Evolutionary conservation across 2,888 invertebrate species (phyloP).

Genomic region (Trachelus tabidus): DNA sequence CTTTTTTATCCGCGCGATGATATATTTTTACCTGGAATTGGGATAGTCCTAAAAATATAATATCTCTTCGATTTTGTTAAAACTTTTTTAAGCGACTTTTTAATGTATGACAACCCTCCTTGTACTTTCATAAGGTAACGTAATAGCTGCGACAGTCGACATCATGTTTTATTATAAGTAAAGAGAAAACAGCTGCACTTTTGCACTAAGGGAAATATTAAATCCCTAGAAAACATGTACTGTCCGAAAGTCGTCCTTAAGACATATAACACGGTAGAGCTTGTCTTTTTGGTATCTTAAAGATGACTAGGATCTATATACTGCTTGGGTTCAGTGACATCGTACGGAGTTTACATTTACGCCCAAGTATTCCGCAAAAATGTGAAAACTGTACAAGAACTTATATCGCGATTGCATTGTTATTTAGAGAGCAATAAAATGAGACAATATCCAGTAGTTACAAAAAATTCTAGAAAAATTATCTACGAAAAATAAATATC

Average conservation of each 20-base stretch:
- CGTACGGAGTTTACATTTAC: not conserved
- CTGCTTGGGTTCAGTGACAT: not conserved
- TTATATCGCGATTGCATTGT: not conserved
- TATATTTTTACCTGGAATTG: not conserved
- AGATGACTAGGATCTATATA: not conserved
- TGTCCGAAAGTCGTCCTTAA: not conserved
- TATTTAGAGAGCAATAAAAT: constrained; percentile 13
- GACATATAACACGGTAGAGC: not conserved
- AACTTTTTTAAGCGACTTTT: not conserved
- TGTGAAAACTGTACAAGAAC: not conserved
- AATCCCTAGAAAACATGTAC: not conserved
- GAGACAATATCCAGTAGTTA: constrained; percentile 3
- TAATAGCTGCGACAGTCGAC: not conserved
- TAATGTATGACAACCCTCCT: not conserved
- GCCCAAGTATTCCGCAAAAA: not conserved
- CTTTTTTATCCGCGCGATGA: not conserved
- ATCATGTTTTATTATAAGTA: not conserved
- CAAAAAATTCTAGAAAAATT: constrained; percentile 1
- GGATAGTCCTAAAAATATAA: not conserved
- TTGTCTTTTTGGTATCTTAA: not conserved
- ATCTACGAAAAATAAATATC: not conserved
- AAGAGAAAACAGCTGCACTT: not conserved
- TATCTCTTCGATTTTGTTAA: not conserved
- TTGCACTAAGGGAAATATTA: not conserved
- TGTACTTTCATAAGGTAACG: not conserved